Evolutionary conservation across 2,113 vertebrate genomes (phyloP).

Genomic region (Nyctibius bracteatus): DNA sequence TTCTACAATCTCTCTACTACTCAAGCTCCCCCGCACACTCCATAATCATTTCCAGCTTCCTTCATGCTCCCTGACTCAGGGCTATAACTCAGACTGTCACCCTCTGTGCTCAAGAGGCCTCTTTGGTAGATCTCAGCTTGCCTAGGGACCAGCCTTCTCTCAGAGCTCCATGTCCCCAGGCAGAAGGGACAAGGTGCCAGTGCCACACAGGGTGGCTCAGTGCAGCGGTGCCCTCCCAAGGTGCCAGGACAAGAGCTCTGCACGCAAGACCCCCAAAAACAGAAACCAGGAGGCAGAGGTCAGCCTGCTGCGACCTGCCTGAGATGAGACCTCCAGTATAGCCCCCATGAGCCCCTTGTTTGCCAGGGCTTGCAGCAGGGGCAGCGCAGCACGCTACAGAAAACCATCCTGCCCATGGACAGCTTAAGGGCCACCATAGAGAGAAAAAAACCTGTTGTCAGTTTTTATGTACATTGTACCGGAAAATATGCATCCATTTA

Average conservation of each 20-base stretch:
- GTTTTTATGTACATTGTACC: background rate
- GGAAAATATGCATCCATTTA: background rate
- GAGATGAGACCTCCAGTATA: accelerated
- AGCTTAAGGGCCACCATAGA: accelerated
- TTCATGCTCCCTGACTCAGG: background rate
- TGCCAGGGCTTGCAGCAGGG: background rate
- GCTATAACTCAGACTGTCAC: background rate
- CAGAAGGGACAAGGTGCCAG: background rate
- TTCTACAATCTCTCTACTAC: constrained; percentile 1
- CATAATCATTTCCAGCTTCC: constrained; percentile 38
- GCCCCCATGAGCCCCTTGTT: accelerated
- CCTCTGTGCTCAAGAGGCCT: background rate
- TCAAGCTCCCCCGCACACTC: background rate
- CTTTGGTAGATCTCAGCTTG: background rate
- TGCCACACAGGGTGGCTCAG: accelerated
- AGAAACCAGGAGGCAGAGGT: background rate
- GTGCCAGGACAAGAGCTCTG: background rate
- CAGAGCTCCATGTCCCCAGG: accelerated
- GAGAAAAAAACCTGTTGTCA: background rate
- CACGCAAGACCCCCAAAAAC: background rate
- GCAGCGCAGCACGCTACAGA: accelerated
- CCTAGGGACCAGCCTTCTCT: background rate
- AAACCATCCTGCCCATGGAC: background rate
- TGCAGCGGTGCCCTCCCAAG: background rate
- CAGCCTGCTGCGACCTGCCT: background rate